Base-by-base conservation (phyloP, 2,797 vertebrate species). In the Channallabes apus region DNA sequence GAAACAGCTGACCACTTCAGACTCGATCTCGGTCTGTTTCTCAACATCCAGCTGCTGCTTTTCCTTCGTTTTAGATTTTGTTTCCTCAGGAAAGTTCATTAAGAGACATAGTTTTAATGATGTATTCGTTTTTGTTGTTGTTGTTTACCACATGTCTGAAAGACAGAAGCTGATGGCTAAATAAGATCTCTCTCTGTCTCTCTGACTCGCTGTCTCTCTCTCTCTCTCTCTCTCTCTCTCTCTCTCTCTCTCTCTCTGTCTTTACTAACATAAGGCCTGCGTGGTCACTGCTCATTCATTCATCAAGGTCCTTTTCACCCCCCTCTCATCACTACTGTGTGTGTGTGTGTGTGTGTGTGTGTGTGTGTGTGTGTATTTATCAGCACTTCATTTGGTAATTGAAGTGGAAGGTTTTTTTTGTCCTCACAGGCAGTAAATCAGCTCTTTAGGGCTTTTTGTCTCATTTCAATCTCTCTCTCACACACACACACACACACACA, bases 371-470 rank as follows among this genome's bases (percentile, higher is more conserved):
- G 91, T 93, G 92, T 93, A 92, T 94, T 94, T 95, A 94, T 95
- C 93, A 93, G 93, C 56, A 90, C 90, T 93, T 95, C 94, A 94
- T 94, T 94, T 91, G 91, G 80, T 95, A 94, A 95, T 95, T 96
- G 95, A 94, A 95, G 91, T 92, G 92, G 92, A 92, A 91, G 90
- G n/a, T 5, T 58, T 59, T 38, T 77, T 92, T 92, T 91, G 93
- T 87, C 79, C 92, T 93, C 88, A 88, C 85, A 24, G 91, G 91
- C 89, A 69, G 89, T 95, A 94, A 94, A 95, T 90, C 92, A 92
- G 93, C 92, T 92, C 93, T 89, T 94, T 95, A 94, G 93, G 94
- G 93, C 93, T 95, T 95, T 95, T 94, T 94, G 95, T 94, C 94
- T 92, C 91, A 94, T 95, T 95, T 95, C 94, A 95, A 95, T 95